Evolutionary conservation across 1,140 invertebrate species (phyloP).

Genomic region (Meloidogyne exigua): DNA sequence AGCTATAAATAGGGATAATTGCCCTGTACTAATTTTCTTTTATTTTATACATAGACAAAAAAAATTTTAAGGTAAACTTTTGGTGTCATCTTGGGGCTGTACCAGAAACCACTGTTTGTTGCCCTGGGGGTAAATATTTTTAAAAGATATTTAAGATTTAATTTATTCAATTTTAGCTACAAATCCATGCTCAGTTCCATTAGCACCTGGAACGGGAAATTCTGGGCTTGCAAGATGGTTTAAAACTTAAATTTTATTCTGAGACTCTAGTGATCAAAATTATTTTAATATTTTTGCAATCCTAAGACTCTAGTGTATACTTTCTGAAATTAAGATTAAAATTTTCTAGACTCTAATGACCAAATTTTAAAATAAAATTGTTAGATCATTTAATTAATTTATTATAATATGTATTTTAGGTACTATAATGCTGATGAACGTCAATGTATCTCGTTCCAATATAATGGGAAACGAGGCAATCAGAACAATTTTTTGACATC

Average conservation of each 20-base stretch:
- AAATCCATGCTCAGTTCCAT: conserved; percentile 62
- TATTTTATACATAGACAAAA: background rate
- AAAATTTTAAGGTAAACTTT: conserved; percentile 45
- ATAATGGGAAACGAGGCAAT: too few species aligned
- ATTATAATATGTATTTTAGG: too few species aligned
- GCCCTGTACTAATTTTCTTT: too few species aligned
- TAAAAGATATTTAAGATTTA: background rate
- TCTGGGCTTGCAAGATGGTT: conserved; percentile 52
- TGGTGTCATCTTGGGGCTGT: conserved; percentile 63
- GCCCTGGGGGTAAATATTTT: conserved; percentile 52
- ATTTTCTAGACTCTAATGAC: too few species aligned
- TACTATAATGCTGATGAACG: too few species aligned
- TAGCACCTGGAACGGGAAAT: conserved; percentile 63
- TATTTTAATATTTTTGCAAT: background rate
- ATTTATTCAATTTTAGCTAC: conserved; percentile 48
- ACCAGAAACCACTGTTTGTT: conserved; percentile 63
- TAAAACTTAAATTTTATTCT: background rate
- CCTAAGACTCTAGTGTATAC: background rate
- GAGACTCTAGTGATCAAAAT: background rate
- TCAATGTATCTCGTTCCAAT: too few species aligned
- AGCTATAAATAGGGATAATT: conserved; percentile 54
- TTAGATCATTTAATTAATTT: too few species aligned
- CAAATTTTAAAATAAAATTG: too few species aligned
- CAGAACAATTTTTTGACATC: too few species aligned
- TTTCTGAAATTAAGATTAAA: too few species aligned